A percentile compares a stretch with the other conserved stretches of the same genome.
Conservation (phyloP, 2,888 invertebrate species). For the Tenthredo distinguenda region DNA sequence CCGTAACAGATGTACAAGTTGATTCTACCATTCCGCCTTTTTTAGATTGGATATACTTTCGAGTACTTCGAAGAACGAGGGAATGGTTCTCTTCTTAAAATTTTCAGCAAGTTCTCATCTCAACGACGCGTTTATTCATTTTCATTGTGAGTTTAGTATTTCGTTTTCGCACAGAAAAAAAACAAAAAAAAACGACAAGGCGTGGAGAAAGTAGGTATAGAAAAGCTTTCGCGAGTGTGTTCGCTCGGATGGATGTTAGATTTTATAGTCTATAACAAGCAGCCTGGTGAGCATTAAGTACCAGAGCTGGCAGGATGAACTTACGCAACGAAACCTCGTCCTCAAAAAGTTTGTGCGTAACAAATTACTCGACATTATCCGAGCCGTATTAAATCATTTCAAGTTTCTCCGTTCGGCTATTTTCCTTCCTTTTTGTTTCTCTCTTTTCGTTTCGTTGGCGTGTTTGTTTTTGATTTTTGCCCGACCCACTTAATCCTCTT, state of each 20-base stretch:
- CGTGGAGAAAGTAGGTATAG: neutral
- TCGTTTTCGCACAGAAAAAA: too few species aligned
- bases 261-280: neutral
- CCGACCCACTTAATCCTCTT: slow-evolving; percentile 65
- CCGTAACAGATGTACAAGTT: neutral
- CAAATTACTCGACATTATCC: slow-evolving; percentile 23
- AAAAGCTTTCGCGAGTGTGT: neutral
- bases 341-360: slow-evolving; percentile 20
- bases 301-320: neutral
- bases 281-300: neutral
- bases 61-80: too few species aligned
- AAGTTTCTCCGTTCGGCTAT: slow-evolving; percentile 53
- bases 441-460: slow-evolving; percentile 20
- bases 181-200: too few species aligned
- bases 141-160: too few species aligned
- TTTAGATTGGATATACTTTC: too few species aligned
- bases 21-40: too few species aligned
- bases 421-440: slow-evolving; percentile 57
- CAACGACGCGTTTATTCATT: too few species aligned
- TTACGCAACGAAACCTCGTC: slow-evolving; percentile 16
- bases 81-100: too few species aligned
- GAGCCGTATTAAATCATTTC: slow-evolving; percentile 33
- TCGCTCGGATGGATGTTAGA: neutral
- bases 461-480: slow-evolving; percentile 61
- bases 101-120: too few species aligned